Percentiles rank a stretch among this genome's conserved stretches.
phyloP scores from a whole-genome alignment of 2,113 vertebrate species.

The Corvus hawaiiensis region DNA sequence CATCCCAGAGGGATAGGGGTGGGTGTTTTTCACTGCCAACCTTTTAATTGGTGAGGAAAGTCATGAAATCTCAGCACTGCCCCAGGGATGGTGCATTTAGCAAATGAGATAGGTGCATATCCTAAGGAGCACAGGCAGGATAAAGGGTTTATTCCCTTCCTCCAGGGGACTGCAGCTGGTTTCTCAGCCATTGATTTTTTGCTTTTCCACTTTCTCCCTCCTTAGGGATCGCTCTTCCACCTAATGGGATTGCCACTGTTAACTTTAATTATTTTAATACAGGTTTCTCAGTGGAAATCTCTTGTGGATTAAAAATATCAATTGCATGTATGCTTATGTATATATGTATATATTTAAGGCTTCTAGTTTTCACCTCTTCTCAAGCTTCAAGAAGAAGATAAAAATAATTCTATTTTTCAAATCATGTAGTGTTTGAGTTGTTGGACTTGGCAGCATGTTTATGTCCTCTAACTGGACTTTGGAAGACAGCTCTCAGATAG shows the following conservation, averaged over 20 bases:
- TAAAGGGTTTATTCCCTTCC: background rate
- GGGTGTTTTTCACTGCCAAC: background rate
- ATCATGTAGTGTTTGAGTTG: background rate
- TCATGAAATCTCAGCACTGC: fast-evolving
- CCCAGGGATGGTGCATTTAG: fast-evolving
- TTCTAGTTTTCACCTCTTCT: background rate
- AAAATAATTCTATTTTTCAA: background rate
- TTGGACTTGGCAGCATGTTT: background rate
- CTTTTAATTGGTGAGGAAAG: background rate
- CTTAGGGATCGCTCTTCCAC: background rate
- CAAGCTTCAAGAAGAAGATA: background rate
- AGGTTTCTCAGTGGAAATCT: background rate
- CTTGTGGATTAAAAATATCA: background rate
- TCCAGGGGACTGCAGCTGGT: background rate
- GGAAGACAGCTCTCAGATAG: background rate
- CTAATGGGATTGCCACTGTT: background rate
- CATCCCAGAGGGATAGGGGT: fast-evolving
- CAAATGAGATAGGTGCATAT: background rate
- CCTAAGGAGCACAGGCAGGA: fast-evolving
- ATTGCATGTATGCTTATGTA: background rate
- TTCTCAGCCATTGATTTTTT: background rate
- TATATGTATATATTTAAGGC: background rate
- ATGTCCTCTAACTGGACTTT: background rate
- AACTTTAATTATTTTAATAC: background rate
- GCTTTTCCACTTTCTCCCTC: background rate